phyloP scores from a whole-genome alignment of 2,113 vertebrate species.

The Dascyllus trimaculatus region DNA sequence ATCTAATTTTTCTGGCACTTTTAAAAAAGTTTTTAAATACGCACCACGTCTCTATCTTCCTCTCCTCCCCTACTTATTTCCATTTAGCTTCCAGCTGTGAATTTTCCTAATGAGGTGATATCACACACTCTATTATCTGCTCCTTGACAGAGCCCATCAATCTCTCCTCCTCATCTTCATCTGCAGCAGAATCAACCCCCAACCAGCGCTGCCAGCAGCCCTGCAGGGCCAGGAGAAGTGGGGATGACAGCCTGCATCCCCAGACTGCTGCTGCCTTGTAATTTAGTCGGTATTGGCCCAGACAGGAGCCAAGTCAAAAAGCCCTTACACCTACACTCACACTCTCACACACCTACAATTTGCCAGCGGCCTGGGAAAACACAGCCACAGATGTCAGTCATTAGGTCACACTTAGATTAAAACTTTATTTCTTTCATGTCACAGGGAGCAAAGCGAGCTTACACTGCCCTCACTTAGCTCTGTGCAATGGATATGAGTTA shows the following conservation, averaged over 20 bases:
- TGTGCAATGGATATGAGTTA: not conserved
- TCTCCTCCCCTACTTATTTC: not conserved
- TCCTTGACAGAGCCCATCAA: conserved; percentile 46
- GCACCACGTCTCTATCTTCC: not conserved
- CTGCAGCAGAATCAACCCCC: conserved; percentile 34
- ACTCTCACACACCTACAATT: conserved; percentile 75
- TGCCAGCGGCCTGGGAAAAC: conserved; percentile 63
- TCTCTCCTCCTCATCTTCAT: conserved; percentile 47
- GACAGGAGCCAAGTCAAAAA: conserved; percentile 67
- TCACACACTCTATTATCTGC: conserved; percentile 19
- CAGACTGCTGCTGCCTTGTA: conserved; percentile 72
- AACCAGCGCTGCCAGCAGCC: conserved; percentile 44
- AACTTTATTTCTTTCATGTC: not conserved
- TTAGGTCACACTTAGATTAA: conserved; percentile 35
- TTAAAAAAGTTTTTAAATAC: not conserved
- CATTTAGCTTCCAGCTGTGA: conserved; percentile 18
- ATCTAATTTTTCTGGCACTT: not conserved
- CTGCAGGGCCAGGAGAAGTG: conserved; percentile 54
- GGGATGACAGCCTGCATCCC: conserved; percentile 54
- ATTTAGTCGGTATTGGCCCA: conserved; percentile 68
- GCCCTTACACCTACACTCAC: conserved; percentile 41
- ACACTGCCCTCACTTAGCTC: not conserved
- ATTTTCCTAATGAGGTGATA: conserved; percentile 24
- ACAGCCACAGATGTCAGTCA: conserved; percentile 51
- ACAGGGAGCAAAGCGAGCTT: not conserved